A percentile compares a stretch with the other conserved stretches of the same genome.
Conservation (phyloP, 2,113 vertebrate species). For the Lucifuga dentata region DNA sequence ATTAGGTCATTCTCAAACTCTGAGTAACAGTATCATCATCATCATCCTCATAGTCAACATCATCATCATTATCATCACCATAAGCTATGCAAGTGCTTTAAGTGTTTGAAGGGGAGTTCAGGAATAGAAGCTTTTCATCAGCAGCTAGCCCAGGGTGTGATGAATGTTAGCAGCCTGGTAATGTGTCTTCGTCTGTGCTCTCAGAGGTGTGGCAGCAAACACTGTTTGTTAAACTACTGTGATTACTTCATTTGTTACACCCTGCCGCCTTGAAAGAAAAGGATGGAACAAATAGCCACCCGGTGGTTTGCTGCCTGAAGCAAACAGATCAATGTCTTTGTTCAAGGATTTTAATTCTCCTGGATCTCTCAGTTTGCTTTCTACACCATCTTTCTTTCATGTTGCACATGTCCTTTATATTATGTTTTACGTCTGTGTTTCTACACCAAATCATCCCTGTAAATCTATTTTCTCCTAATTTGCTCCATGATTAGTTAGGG, state of each 20-base stretch:
- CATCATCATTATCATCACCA: conserved; percentile 9
- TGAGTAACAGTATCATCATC: conserved; percentile 7
- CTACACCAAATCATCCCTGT: too few species aligned
- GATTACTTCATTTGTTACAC: conserved; percentile 37
- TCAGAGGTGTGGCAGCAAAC: conserved; percentile 22
- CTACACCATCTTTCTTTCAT: conserved; percentile 6
- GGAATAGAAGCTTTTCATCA: conserved; percentile 53
- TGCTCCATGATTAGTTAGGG: background rate
- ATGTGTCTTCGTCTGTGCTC: background rate
- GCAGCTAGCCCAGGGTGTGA: conserved; percentile 32
- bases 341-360: conserved; percentile 16
- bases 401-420: conserved; percentile 1
- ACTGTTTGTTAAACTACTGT: conserved; percentile 2
- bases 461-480: background rate
- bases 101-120: conserved; percentile 16
- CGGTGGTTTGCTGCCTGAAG: conserved; percentile 5
- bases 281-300: conserved; percentile 18
- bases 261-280: background rate
- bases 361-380: conserved; percentile 14
- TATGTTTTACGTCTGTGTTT: background rate
- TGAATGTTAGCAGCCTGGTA: conserved; percentile 47
- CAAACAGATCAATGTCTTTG: conserved; percentile 40
- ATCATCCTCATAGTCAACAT: conserved; percentile 6
- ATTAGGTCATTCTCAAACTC: conserved; percentile 32
- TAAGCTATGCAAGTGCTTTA: background rate